phyloP scores from a whole-genome alignment of 2,888 invertebrate genomes.

The Tetragnatha montana region DNA sequence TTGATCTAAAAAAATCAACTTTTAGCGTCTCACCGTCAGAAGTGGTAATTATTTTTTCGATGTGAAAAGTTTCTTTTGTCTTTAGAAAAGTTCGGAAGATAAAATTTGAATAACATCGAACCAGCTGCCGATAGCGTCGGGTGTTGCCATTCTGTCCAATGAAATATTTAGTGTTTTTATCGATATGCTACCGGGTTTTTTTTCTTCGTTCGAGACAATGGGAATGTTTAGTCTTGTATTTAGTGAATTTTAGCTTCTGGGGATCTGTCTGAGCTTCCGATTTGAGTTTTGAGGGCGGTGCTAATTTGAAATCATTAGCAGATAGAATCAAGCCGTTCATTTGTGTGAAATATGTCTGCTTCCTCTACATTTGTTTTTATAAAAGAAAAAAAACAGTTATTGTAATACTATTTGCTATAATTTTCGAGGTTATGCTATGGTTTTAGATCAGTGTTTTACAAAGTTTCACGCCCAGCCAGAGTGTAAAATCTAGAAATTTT shows the following conservation, averaged over 20 bases:
- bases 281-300: background rate
- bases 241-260: slow-evolving; percentile 1
- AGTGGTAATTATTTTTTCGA: slow-evolving; percentile 47
- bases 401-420: no score
- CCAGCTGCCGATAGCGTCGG: background rate
- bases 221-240: background rate
- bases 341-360: no score
- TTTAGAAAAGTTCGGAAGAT: background rate
- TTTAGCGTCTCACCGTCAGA: background rate
- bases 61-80: slow-evolving; percentile 17
- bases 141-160: slow-evolving; percentile 29
- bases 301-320: slow-evolving; percentile 42
- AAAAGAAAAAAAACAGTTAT: no score
- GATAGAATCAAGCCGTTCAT: background rate
- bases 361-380: no score
- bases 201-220: background rate
- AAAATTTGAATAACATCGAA: slow-evolving; percentile 17
- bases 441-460: no score
- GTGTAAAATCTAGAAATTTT: no score
- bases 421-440: no score
- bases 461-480: no score
- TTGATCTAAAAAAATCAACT: slow-evolving; percentile 29
- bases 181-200: background rate
- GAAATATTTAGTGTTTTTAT: slow-evolving; percentile 22
- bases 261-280: slow-evolving; percentile 25